phyloP scores from a whole-genome alignment of 2,888 invertebrate species.

The Linyphia triangularis region DNA sequence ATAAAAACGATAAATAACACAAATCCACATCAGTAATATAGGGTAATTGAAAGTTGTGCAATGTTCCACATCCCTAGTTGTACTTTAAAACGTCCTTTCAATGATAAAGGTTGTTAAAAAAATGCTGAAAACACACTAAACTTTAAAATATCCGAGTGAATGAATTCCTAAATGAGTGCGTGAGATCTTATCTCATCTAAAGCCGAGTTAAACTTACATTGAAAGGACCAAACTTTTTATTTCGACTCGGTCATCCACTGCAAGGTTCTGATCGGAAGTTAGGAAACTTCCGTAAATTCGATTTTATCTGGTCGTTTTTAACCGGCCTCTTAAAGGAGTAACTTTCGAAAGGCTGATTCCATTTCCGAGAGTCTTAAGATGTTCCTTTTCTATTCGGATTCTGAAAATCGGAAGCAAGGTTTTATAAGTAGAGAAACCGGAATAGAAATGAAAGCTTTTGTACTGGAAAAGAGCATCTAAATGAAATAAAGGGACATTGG shows the following conservation, averaged over 20 bases:
- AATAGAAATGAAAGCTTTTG: conserved; percentile 56
- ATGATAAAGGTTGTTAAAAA: too few relatives aligned
- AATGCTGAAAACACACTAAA: too few relatives aligned
- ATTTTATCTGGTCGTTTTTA: conserved; percentile 59
- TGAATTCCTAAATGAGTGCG: too few relatives aligned
- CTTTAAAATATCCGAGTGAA: too few relatives aligned
- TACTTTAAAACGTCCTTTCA: too few relatives aligned
- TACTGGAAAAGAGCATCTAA: conserved; percentile 48
- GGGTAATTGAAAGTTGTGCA: too few relatives aligned
- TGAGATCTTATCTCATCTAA: background rate
- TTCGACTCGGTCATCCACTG: conserved; percentile 5
- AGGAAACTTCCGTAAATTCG: conserved; percentile 57
- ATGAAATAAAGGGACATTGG: conserved; percentile 43
- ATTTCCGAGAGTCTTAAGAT: conserved; percentile 62
- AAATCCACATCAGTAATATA: too few relatives aligned
- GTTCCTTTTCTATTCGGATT: conserved; percentile 44
- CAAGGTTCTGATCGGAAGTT: conserved; percentile 18
- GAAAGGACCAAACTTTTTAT: background rate
- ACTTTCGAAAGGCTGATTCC: conserved; percentile 48
- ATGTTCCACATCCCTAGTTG: too few relatives aligned
- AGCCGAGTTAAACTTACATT: background rate
- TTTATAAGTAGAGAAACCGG: conserved; percentile 49
- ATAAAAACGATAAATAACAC: too few relatives aligned
- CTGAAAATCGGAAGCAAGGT: conserved; percentile 44
- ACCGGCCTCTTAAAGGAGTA: conserved; percentile 37